phyloP scores from a whole-genome alignment of 2,797 vertebrate species.

The Gouania willdenowi region DNA sequence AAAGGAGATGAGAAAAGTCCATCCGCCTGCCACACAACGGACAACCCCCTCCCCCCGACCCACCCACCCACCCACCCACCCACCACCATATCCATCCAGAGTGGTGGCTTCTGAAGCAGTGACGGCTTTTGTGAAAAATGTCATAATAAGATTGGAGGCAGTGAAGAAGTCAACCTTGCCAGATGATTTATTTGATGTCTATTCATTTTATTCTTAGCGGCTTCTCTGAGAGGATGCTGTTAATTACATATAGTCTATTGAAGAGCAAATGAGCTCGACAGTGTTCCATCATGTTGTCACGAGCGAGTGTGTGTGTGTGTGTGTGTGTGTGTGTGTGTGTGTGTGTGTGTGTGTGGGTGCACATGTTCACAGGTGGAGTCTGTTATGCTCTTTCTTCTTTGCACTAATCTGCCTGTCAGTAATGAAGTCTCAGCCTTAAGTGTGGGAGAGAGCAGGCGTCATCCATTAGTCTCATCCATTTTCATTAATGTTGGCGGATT shows the following conservation, averaged over 20 bases:
- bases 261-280: constrained; percentile 73
- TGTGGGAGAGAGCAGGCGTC: constrained; percentile 62
- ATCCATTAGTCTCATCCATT: constrained; percentile 73
- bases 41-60: too few relatives aligned
- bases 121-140: constrained; percentile 39
- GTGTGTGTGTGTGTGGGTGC: constrained; percentile 32
- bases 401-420: constrained; percentile 73
- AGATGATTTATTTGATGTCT: constrained; percentile 61
- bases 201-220: constrained; percentile 51
- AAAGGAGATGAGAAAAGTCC: constrained; percentile 22
- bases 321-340: constrained; percentile 28
- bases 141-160: constrained; percentile 44
- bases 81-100: constrained; percentile 10
- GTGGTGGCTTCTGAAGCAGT: constrained; percentile 21
- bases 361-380: constrained; percentile 56
- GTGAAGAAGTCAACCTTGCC: constrained; percentile 35
- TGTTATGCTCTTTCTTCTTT: constrained; percentile 59
- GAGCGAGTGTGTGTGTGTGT: constrained; percentile 26
- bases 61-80: too few relatives aligned
- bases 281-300: constrained; percentile 69
- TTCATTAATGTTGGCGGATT: constrained; percentile 73
- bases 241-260: constrained; percentile 70
- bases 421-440: constrained; percentile 74
- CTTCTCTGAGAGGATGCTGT: constrained; percentile 60
- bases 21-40: constrained; percentile 5